phyloP scores from a whole-genome alignment of 2,797 vertebrate genomes.

The Eutrigla gurnardus region DNA sequence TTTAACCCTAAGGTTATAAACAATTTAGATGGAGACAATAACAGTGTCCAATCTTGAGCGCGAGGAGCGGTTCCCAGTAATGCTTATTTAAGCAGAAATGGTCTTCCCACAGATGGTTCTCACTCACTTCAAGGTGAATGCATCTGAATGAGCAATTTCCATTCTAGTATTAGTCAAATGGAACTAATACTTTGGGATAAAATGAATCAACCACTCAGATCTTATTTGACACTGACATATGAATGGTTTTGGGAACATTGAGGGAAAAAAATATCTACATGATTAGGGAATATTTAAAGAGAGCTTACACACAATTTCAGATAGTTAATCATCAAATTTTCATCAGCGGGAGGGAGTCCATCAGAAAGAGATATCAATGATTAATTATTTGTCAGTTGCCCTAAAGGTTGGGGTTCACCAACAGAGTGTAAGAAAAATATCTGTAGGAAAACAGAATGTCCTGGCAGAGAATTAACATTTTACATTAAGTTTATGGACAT shows the following conservation, averaged over 20 bases:
- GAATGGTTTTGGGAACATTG: slow-evolving; percentile 52
- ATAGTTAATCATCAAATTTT: slow-evolving; percentile 59
- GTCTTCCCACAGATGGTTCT: slow-evolving; percentile 62
- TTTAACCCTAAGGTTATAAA: slow-evolving; percentile 76
- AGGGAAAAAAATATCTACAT: slow-evolving; percentile 59
- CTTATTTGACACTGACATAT: slow-evolving; percentile 69
- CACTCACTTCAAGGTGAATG: slow-evolving; percentile 75
- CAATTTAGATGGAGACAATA: slow-evolving; percentile 68
- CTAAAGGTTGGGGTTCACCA: slow-evolving; percentile 3
- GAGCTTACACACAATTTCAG: slow-evolving; percentile 52
- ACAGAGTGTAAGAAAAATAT: neutral
- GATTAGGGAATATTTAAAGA: slow-evolving; percentile 38
- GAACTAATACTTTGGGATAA: slow-evolving; percentile 73
- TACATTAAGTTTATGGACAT: too few relatives aligned
- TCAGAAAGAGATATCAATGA: slow-evolving; percentile 31
- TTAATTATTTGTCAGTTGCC: slow-evolving; percentile 35
- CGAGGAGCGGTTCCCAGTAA: slow-evolving; percentile 46
- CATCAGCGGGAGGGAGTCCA: slow-evolving; percentile 34
- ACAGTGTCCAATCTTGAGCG: slow-evolving; percentile 56
- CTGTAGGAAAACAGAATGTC: too few relatives aligned
- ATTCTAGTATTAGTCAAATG: slow-evolving; percentile 76
- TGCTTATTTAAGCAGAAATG: slow-evolving; percentile 65
- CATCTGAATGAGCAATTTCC: slow-evolving; percentile 73
- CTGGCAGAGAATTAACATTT: too few relatives aligned
- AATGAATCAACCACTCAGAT: slow-evolving; percentile 71